Conservation (phyloP, 53 echinoderm and acorn worm genomes). For the Echinarachnius parma region DNA sequence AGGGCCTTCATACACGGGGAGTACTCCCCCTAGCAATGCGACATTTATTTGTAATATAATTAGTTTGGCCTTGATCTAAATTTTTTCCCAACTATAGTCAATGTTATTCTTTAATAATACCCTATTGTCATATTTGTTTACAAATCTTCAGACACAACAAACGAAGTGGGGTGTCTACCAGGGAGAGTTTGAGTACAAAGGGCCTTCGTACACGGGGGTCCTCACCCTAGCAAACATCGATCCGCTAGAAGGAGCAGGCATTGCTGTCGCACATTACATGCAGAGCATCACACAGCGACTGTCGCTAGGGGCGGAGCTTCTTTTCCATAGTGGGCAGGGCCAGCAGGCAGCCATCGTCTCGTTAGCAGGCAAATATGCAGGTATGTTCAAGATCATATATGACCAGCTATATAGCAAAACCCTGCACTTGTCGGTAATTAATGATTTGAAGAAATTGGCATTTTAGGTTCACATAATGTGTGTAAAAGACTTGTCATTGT, state of each 20-base stretch:
- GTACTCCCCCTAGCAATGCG: no score
- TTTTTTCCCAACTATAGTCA: no score
- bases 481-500: no score
- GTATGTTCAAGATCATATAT: no score
- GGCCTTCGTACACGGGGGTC: slow-evolving; percentile 84
- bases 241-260: slow-evolving; percentile 78
- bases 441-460: no score
- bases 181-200: slow-evolving; percentile 86
- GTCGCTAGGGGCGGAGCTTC: slow-evolving; percentile 82
- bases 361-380: slow-evolving; percentile 87
- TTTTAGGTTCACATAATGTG: no score
- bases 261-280: slow-evolving; percentile 86
- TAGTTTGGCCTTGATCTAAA: background rate
- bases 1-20: no score
- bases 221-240: slow-evolving; percentile 81
- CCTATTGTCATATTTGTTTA: no score
- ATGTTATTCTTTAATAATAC: no score
- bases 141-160: slow-evolving; percentile 84
- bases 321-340: slow-evolving; percentile 97
- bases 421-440: no score
- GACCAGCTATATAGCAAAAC: no score
- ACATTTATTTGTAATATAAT: no score
- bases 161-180: slow-evolving; percentile 95
- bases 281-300: slow-evolving; percentile 91
- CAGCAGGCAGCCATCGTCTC: slow-evolving; percentile 69